Base-by-base conservation (phyloP, 2,797 vertebrate genomes). In the Sphenopsis melanotis region DNA sequence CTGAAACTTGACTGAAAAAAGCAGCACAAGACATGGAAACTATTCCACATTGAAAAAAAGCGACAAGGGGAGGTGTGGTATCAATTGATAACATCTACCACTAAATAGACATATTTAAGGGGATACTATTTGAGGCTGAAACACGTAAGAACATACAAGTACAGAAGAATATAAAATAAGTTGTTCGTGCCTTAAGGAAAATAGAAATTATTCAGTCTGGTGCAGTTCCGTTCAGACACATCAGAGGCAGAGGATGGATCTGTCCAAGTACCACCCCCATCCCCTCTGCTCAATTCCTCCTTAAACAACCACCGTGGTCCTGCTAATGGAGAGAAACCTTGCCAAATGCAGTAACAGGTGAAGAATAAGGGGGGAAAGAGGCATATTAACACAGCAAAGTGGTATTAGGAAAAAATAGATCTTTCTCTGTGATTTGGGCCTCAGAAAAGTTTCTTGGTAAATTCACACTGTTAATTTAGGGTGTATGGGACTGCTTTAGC, bases 181-280 rank as follows among this genome's bases (percentile, higher is more conserved):
- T 68, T 70, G 18, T 53, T 91, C 27, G 27, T 71, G 36, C 65
- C 49, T 74, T 60, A 75, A 85, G 69, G 65, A 89, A 92, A 89
- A 71, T 4, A 75, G 37, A 64, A 60, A 27, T 90, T 55, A 71
- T 46, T 88, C 55, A 34, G 29, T 37, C 36, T 55, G 36, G 26
- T 39, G 55, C 12, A 37, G 34, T 18, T 87, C 60, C 75, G 30
- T 42, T 78, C 60, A 71, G 60, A 65, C 49, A 37, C 0, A 27
- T 68, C 56, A 8, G 21, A 90, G 22, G 39, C 42, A 87, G 50
- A 53, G 69, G 24, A 83, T 78, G 26, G 46, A 78, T 47, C 20
- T 71, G 12, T 17, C 24, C 46, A 29, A 6, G 7, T 23, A 30
- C 12, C 26, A 44, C 1, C 11, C 11, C 11, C 15, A 6, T 15